Percentiles rank a stretch among this genome's conserved stretches.
Conservation (phyloP, 2,113 vertebrate species). For the Mystacornis crossleyi region DNA sequence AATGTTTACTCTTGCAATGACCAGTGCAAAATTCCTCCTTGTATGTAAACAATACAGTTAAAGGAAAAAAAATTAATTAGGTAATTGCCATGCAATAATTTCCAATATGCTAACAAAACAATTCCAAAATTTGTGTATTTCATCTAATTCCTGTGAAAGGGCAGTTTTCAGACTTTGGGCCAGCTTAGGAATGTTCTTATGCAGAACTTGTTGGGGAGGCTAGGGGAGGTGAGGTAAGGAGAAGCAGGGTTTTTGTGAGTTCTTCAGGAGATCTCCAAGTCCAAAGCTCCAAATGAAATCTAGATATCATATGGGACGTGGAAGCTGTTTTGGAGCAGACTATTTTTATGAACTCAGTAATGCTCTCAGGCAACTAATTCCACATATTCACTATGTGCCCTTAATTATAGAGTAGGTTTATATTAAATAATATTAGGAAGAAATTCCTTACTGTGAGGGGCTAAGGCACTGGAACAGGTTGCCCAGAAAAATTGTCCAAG, state of each 20-base stretch:
- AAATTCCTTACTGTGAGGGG: neutral
- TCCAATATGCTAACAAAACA: neutral
- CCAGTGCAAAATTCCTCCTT: neutral
- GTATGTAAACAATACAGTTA: neutral
- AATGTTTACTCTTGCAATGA: neutral
- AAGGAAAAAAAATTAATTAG: neutral
- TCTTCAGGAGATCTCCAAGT: neutral
- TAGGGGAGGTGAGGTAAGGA: neutral
- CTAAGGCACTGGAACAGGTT: neutral
- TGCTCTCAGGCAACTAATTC: neutral
- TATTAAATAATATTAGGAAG: neutral
- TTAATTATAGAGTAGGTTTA: neutral
- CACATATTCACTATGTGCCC: neutral
- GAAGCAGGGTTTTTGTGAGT: neutral
- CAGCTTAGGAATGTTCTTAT: neutral
- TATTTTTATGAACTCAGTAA: neutral
- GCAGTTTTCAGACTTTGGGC: neutral
- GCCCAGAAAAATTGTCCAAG: neutral
- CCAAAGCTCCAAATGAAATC: neutral
- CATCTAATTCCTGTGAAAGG: neutral
- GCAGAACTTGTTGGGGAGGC: neutral
- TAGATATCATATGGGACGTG: neutral
- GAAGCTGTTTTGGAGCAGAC: neutral
- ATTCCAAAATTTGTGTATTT: neutral
- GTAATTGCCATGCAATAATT: neutral